Conservation (phyloP, 2,113 vertebrate genomes). For the Myotis lucifugus region DNA sequence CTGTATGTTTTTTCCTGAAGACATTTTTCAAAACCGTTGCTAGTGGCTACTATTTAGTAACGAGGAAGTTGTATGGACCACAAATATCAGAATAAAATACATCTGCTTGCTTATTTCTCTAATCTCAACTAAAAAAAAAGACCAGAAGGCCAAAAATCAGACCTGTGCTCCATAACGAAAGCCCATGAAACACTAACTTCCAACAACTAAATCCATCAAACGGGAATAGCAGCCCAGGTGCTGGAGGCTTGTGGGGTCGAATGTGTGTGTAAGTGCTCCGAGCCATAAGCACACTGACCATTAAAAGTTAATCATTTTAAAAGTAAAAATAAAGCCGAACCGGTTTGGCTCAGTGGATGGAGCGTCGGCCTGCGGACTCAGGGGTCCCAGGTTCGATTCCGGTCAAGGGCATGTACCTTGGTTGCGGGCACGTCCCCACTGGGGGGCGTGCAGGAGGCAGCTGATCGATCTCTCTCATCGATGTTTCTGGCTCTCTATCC, state of each 20-base stretch:
- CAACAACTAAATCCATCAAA: neutral
- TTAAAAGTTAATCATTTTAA: neutral
- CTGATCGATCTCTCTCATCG: too few species aligned
- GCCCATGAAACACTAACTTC: neutral
- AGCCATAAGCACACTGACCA: neutral
- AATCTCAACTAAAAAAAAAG: neutral
- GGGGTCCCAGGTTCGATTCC: too few species aligned
- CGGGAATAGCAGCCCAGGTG: neutral
- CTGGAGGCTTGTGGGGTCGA: neutral
- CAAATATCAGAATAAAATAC: neutral
- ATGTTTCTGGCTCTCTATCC: too few species aligned
- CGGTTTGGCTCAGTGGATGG: too few species aligned
- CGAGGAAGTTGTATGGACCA: neutral
- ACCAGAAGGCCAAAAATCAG: neutral
- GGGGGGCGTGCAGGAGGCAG: too few species aligned
- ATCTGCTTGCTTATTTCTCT: neutral
- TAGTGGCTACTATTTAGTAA: neutral
- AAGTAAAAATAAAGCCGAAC: neutral
- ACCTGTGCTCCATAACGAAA: neutral
- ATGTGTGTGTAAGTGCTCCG: neutral
- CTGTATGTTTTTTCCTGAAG: neutral
- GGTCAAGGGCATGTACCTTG: too few species aligned
- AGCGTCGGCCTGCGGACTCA: too few species aligned
- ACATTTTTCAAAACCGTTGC: neutral
- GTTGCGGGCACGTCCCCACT: too few species aligned